These are phyloP conservation scores for Agelastica alni DNA, from an alignment of 2,888 invertebrate genomes.

Conservation along the genomic window DNA sequence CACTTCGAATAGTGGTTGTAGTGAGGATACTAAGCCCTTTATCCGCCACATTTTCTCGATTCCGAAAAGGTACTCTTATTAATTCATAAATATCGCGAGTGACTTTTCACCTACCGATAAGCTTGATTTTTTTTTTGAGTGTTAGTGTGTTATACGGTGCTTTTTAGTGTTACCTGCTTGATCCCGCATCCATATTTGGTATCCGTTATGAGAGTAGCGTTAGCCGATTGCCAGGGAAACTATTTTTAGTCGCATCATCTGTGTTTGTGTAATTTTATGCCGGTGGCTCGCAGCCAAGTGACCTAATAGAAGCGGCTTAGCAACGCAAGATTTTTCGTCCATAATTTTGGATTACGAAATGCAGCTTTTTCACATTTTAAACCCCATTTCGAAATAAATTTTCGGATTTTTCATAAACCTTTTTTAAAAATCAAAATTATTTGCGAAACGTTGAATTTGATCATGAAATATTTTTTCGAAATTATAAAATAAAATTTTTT, in stretches of 20 bases:
- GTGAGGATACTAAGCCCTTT: conserved; percentile 58
- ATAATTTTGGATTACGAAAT: conserved; percentile 8
- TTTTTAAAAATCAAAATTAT: too few species aligned
- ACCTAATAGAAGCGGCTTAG: conserved; percentile 43
- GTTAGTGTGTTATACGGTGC: conserved; percentile 25
- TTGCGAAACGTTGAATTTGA: too few species aligned
- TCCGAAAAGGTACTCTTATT: conserved; percentile 55
- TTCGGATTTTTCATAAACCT: too few species aligned
- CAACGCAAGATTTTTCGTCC: conserved; percentile 21
- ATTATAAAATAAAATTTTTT: too few species aligned
- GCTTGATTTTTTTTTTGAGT: too few species aligned
- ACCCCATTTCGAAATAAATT: too few species aligned
- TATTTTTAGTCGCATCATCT: conserved; percentile 56
- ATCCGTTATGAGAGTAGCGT: conserved; percentile 35
- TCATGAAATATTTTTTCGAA: too few species aligned
- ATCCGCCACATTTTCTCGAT: conserved; percentile 51
- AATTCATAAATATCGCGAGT: conserved; percentile 32
- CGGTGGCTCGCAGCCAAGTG: conserved; percentile 53
- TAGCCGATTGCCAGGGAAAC: conserved; percentile 48
- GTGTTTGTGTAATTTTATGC: conserved; percentile 44
- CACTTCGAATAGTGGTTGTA: conserved; percentile 66
- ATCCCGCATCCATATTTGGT: conserved; percentile 47
- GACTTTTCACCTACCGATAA: conserved; percentile 20
- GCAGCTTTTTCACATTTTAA: not conserved
- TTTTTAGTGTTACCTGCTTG: conserved; percentile 21